phyloP scores from a whole-genome alignment of 2,113 vertebrate genomes.

The Piaya cayana region DNA sequence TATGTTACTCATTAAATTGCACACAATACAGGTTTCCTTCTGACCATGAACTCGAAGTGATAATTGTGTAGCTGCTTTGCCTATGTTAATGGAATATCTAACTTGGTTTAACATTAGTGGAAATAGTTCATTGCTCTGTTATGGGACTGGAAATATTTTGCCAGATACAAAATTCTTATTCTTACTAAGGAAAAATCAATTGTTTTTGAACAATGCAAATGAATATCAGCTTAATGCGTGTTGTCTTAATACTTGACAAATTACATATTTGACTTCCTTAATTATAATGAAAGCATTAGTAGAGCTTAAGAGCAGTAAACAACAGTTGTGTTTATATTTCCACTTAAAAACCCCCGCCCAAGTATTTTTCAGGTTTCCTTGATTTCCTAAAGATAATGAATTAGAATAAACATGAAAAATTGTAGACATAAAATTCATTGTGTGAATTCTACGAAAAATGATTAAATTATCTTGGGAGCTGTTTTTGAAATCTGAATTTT shows the following conservation, averaged over 20 bases:
- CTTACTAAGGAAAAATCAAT: not conserved
- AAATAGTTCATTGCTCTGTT: not conserved
- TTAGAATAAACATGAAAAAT: not conserved
- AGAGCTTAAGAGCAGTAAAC: not conserved
- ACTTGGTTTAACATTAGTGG: not conserved
- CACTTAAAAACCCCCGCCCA: rapidly evolving
- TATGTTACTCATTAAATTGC: not conserved
- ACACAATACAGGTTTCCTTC: not conserved
- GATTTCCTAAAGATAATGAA: not conserved
- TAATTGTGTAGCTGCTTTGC: not conserved
- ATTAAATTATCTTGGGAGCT: not conserved
- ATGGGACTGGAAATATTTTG: not conserved
- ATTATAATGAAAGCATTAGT: not conserved
- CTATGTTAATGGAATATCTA: not conserved
- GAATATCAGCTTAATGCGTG: not conserved
- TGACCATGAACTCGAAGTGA: not conserved
- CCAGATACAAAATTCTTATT: not conserved
- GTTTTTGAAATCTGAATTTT: not conserved
- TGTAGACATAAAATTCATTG: not conserved
- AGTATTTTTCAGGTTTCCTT: not conserved
- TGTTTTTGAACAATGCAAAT: not conserved
- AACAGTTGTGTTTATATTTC: not conserved
- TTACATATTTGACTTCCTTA: not conserved
- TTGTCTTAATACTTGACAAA: not conserved
- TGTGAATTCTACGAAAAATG: not conserved